Evolutionary conservation across 2,888 invertebrate species (phyloP).

Genomic region (Epirrhoe tristata): DNA sequence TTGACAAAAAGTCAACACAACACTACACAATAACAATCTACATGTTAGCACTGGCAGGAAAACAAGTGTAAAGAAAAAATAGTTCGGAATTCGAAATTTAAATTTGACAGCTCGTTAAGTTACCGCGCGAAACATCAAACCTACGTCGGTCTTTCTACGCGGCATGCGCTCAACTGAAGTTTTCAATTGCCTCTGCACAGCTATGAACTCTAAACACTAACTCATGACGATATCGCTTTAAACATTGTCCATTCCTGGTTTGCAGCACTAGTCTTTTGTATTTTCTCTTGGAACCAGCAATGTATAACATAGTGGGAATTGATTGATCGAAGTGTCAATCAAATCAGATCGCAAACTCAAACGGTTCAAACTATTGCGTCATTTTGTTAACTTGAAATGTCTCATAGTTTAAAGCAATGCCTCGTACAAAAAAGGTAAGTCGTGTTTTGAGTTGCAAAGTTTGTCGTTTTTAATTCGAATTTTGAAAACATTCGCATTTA

Average conservation of each 20-base stretch:
- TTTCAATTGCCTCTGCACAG: constrained; percentile 41
- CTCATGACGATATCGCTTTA: constrained; percentile 25
- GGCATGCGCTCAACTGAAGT: constrained; percentile 67
- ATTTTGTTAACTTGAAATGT: constrained; percentile 44
- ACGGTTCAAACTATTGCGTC: constrained; percentile 46
- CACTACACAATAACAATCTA: constrained; percentile 25
- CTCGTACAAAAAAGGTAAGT: constrained; percentile 14
- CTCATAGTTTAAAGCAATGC: constrained; percentile 24
- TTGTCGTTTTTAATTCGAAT: background rate
- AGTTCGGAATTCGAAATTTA: constrained; percentile 49
- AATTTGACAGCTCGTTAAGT: constrained; percentile 55
- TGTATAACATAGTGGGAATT: constrained; percentile 19
- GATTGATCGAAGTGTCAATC: constrained; percentile 45
- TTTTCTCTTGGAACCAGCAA: constrained; percentile 21
- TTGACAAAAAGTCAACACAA: constrained; percentile 17
- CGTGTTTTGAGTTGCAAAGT: constrained; percentile 1
- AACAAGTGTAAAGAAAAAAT: constrained; percentile 19
- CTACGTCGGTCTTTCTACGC: constrained; percentile 57
- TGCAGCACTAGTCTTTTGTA: background rate
- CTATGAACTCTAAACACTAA: constrained; percentile 32
- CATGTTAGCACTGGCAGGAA: constrained; percentile 33
- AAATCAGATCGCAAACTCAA: constrained; percentile 45
- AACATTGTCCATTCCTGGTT: constrained; percentile 38
- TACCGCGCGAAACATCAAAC: constrained; percentile 65
- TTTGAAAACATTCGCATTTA: background rate